These are phyloP conservation scores for Diplosoma virens DNA, from an alignment of 23 tunicate genomes.

Conservation along the genomic window DNA sequence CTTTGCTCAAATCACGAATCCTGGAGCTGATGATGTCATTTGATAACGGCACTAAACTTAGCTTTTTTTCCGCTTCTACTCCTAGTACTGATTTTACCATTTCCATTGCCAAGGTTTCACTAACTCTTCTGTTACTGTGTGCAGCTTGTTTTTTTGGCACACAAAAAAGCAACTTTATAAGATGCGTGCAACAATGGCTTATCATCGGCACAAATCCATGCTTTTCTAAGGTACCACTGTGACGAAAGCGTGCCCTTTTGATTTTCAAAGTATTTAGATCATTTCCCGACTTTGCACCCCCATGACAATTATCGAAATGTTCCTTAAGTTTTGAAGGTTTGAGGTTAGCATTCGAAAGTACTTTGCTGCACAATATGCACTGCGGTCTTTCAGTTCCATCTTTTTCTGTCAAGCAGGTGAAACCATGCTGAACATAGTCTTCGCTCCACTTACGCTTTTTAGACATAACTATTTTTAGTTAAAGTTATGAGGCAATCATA, in stretches of 20 bases:
- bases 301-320: slow-evolving; percentile 28
- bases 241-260: slow-evolving; percentile 26
- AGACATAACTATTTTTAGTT: slow-evolving; percentile 11
- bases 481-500: slow-evolving; percentile 1
- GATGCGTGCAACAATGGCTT: slow-evolving; percentile 26
- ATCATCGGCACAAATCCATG: slow-evolving; percentile 25
- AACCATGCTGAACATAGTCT: too few relatives aligned
- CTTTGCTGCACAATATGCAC: slow-evolving; percentile 32
- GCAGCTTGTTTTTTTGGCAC: slow-evolving; percentile 16
- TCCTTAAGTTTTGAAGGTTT: slow-evolving; percentile 34
- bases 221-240: slow-evolving; percentile 14
- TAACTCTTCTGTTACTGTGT: slow-evolving; percentile 21
- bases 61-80: slow-evolving; percentile 10
- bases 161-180: slow-evolving; percentile 17
- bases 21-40: slow-evolving; percentile 32
- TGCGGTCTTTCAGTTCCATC: slow-evolving; percentile 45
- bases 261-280: slow-evolving; percentile 20
- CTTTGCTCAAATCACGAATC: slow-evolving; percentile 27
- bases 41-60: slow-evolving; percentile 12
- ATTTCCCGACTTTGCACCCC: slow-evolving; percentile 28
- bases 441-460: slow-evolving; percentile 3
- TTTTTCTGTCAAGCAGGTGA: background rate
- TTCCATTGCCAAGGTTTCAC: slow-evolving; percentile 26
- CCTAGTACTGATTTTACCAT: slow-evolving; percentile 18
- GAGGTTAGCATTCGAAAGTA: slow-evolving; percentile 22